Evolutionary conservation across 2,888 invertebrate species (phyloP).

Genomic region (Lordiphosa fenestrarum): DNA sequence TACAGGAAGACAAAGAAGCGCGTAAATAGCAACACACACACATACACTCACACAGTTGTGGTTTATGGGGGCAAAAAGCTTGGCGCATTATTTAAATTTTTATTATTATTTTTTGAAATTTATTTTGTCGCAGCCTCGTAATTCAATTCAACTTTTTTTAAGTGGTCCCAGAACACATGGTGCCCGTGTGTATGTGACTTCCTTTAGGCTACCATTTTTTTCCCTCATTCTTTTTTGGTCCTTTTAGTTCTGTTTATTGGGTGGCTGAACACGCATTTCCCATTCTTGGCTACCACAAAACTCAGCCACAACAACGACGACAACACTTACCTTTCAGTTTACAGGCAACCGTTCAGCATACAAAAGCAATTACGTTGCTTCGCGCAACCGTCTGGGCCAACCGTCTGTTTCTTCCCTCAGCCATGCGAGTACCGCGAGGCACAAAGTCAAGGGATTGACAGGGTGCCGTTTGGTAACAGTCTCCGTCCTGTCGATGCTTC

Average conservation of each 20-base stretch:
- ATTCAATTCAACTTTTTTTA: constrained; percentile 52
- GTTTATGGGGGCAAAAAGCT: constrained; percentile 34
- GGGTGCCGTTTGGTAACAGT: constrained; percentile 4
- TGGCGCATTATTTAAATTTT: constrained; percentile 57
- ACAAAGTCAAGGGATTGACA: constrained; percentile 31
- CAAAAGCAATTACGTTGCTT: constrained; percentile 45
- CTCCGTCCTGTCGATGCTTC: constrained; percentile 15
- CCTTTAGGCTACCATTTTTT: constrained; percentile 37
- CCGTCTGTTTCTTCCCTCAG: background rate
- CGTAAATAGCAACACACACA: constrained; percentile 46
- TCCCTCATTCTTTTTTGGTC: constrained; percentile 29
- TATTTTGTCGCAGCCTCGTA: constrained; percentile 49
- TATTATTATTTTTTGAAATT: constrained; percentile 52
- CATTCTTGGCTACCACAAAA: background rate
- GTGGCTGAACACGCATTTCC: constrained; percentile 20
- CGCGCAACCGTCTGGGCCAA: constrained; percentile 5
- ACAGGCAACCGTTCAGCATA: constrained; percentile 33
- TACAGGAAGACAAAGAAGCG: constrained; percentile 10
- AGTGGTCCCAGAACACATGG: background rate
- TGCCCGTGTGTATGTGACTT: constrained; percentile 11
- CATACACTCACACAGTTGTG: constrained; percentile 20
- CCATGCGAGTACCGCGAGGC: constrained; percentile 1
- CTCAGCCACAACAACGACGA: background rate
- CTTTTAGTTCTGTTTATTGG: constrained; percentile 32
- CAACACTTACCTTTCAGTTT: constrained; percentile 10